Conservation (phyloP, 2,113 vertebrate species). For the Coregonus clupeaformis region DNA sequence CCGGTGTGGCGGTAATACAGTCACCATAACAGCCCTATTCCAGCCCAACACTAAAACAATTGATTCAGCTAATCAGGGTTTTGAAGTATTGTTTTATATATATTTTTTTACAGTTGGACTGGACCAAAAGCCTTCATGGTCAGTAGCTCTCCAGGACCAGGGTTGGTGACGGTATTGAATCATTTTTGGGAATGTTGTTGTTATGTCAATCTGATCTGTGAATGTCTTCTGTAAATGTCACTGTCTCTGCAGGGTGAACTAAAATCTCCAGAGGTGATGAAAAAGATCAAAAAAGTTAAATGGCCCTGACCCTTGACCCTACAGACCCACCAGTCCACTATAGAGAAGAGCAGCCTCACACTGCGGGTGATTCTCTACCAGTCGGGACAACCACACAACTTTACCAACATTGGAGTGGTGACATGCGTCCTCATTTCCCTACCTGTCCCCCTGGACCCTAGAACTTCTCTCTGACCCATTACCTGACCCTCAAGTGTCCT, state of each 20-base stretch:
- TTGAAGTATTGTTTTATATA: too few relatives aligned
- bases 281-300: conserved; percentile 93
- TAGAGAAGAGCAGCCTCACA: conserved; percentile 4
- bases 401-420: background rate
- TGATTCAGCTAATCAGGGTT: too few relatives aligned
- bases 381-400: too few relatives aligned
- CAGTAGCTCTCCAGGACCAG: too few relatives aligned
- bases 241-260: conserved; percentile 73
- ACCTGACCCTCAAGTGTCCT: conserved; percentile 61
- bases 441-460: background rate
- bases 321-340: background rate
- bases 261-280: conserved; percentile 76
- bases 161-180: conserved; percentile 34
- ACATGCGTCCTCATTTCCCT: background rate
- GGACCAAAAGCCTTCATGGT: too few relatives aligned
- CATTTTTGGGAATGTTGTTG: conserved; percentile 57
- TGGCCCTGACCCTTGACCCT: conserved; percentile 85
- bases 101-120: too few relatives aligned
- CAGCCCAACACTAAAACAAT: too few relatives aligned
- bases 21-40: too few relatives aligned
- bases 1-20: too few relatives aligned
- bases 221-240: background rate
- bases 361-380: background rate
- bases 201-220: background rate
- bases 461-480: conserved; percentile 17